These are phyloP conservation scores for Drosophila bipectinata DNA, from an alignment of 1,140 invertebrate genomes.

Conservation along the genomic window DNA sequence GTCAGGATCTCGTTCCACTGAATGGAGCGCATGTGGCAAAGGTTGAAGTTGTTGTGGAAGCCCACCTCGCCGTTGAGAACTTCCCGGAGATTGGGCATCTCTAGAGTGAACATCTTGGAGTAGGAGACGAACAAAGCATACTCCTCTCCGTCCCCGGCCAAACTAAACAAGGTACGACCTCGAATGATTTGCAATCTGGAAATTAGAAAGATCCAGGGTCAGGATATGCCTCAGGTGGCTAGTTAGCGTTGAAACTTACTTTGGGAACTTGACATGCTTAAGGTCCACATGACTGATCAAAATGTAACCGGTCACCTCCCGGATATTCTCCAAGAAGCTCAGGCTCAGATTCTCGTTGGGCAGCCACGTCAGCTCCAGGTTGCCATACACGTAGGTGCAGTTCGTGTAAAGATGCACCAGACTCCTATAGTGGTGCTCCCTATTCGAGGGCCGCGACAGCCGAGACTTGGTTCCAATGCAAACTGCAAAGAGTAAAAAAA, in stretches of 20 bases:
- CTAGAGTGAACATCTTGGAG: slow-evolving; percentile 94
- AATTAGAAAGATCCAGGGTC: background rate
- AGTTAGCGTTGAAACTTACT: slow-evolving; percentile 50
- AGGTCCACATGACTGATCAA: slow-evolving; percentile 97
- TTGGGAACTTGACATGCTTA: slow-evolving; percentile 92
- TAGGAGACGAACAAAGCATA: slow-evolving; percentile 94
- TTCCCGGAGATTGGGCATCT: slow-evolving; percentile 95
- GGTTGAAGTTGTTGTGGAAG: slow-evolving; percentile 96
- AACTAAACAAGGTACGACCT: slow-evolving; percentile 94
- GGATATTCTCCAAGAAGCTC: slow-evolving; percentile 96
- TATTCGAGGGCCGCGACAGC: slow-evolving; percentile 95
- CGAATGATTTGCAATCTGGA: slow-evolving; percentile 95
- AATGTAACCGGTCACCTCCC: slow-evolving; percentile 98
- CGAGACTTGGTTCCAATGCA: slow-evolving; percentile 97
- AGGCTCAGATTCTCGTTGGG: slow-evolving; percentile 93
- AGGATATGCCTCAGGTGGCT: background rate
- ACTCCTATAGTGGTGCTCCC: slow-evolving; percentile 96
- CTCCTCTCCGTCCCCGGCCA: slow-evolving; percentile 91
- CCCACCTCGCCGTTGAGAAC: slow-evolving; percentile 95
- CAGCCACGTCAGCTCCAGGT: slow-evolving; percentile 97
- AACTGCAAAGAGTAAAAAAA: slow-evolving; percentile 89
- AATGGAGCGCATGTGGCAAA: slow-evolving; percentile 97
- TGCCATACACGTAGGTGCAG: slow-evolving; percentile 99
- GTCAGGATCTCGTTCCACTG: slow-evolving; percentile 97
- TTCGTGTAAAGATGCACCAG: slow-evolving; percentile 96